Conservation (phyloP, 2,113 vertebrate genomes). For the Canis aureus region DNA sequence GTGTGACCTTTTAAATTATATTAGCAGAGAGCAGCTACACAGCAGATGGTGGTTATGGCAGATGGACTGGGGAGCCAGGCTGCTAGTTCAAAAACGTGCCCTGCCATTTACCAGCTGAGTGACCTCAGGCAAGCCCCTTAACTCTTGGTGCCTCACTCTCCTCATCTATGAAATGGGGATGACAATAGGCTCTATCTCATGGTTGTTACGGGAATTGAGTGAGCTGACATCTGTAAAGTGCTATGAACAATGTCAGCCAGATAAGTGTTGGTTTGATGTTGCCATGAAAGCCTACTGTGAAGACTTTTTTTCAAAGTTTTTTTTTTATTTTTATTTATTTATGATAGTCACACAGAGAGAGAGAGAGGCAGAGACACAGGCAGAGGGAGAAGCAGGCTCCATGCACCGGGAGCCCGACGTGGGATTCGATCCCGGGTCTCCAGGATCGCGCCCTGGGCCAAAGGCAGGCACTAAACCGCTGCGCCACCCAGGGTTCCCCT, state of each 20-base stretch:
- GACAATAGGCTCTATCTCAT: neutral
- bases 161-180: neutral
- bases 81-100: neutral
- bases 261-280: neutral
- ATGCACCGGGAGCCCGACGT: no score
- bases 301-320: no score
- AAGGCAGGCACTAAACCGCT: no score
- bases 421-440: no score
- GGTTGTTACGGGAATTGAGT: neutral
- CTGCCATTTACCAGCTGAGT: neutral
- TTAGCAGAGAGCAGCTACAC: neutral
- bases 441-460: no score
- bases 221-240: slow-evolving; percentile 65
- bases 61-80: neutral
- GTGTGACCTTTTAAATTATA: neutral
- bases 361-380: no score
- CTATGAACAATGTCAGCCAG: slow-evolving; percentile 87
- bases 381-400: no score
- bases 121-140: neutral
- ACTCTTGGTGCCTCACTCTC: neutral
- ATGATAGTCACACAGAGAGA: no score
- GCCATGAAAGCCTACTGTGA: no score
- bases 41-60: no score
- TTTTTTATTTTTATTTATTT: no score
- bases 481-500: no score